Conservation (phyloP, 23 tunicate genomes). For the Botrylloides violaceus region DNA sequence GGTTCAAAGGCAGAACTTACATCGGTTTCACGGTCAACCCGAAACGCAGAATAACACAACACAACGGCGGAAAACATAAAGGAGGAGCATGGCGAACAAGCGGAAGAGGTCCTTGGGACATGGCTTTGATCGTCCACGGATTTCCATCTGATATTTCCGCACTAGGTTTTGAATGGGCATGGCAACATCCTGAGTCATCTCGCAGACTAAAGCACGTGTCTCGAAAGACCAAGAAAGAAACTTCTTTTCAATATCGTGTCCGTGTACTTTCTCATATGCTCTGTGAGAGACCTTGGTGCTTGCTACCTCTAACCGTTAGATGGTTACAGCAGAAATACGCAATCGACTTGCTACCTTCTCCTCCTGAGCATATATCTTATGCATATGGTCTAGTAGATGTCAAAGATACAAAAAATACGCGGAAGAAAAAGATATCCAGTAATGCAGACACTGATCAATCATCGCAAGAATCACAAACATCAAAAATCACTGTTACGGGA, state of each 20-base stretch:
- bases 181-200: slow-evolving; percentile 90
- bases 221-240: slow-evolving; percentile 44
- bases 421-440: too few species aligned
- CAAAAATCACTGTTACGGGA: neutral
- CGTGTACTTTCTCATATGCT: slow-evolving; percentile 62
- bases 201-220: slow-evolving; percentile 49
- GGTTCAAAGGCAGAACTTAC: slow-evolving; percentile 81
- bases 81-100: slow-evolving; percentile 89
- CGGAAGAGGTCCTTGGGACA: slow-evolving; percentile 92
- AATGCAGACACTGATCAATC: neutral
- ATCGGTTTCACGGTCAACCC: slow-evolving; percentile 97
- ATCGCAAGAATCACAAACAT: neutral
- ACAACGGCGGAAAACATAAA: slow-evolving; percentile 81
- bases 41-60: slow-evolving; percentile 73
- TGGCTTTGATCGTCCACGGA: slow-evolving; percentile 85
- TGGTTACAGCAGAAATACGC: slow-evolving; percentile 80
- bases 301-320: slow-evolving; percentile 65
- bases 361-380: slow-evolving; percentile 71
- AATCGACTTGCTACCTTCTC: slow-evolving; percentile 43
- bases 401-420: slow-evolving; percentile 21
- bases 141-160: slow-evolving; percentile 95
- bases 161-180: slow-evolving; percentile 97
- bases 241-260: slow-evolving; percentile 44
- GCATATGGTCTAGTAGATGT: slow-evolving; percentile 76
- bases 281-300: slow-evolving; percentile 62